Evolutionary conservation across 2,888 invertebrate species (phyloP).

Genomic region (Carpatolechia fugitivella): DNA sequence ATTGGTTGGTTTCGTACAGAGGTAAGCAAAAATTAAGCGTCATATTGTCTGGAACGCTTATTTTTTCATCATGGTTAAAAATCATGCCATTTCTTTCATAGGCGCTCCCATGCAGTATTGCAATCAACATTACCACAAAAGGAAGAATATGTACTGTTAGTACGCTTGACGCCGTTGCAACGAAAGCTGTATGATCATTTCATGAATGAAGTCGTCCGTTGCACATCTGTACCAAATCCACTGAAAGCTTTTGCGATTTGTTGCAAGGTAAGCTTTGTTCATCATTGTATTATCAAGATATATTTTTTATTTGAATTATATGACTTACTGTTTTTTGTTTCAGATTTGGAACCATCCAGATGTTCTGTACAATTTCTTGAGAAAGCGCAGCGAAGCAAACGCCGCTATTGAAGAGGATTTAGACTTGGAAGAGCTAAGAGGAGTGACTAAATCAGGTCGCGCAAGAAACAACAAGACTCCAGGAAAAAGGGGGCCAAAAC

Average conservation of each 20-base stretch:
- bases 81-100: too few species aligned
- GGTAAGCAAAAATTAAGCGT: conserved; percentile 66
- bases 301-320: too few species aligned
- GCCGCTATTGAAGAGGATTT: conserved; percentile 85
- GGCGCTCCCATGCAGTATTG: conserved; percentile 94
- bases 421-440: conserved; percentile 88
- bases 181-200: conserved; percentile 94
- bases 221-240: conserved; percentile 94
- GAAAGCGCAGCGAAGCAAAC: conserved; percentile 88
- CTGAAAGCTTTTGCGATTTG: conserved; percentile 99
- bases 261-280: conserved; percentile 84
- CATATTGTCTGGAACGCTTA: neutral
- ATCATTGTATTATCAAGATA: neutral
- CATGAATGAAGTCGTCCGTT: conserved; percentile 94
- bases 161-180: conserved; percentile 94
- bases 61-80: neutral
- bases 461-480: conserved; percentile 47
- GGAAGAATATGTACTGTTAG: conserved; percentile 94
- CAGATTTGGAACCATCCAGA: conserved; percentile 97
- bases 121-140: conserved; percentile 96
- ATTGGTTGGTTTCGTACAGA: conserved; percentile 97
- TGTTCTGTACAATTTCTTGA: conserved; percentile 91
- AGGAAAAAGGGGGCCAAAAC: conserved; percentile 38
- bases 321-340: neutral
- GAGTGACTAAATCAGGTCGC: conserved; percentile 65